Evolutionary conservation across 2,888 invertebrate species (phyloP), one percentile per base, ranked within the genome.

Genomic region (Kryphioiulus occultus): DNA sequence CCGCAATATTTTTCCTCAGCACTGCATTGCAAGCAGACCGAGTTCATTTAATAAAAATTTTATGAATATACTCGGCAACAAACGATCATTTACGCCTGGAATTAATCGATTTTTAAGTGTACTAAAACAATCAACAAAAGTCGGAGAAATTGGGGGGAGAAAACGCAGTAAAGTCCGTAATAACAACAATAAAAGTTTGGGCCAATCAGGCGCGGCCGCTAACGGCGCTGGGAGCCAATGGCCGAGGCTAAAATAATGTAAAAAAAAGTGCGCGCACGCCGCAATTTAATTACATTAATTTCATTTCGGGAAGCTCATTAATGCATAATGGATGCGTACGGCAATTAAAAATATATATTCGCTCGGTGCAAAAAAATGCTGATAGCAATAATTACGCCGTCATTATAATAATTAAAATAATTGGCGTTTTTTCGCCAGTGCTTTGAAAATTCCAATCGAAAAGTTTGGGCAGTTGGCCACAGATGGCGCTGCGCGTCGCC

Each of bases 61-160:
- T 85, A 85, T 85, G 85, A 85, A 85, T 85, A 39, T 85, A 78
- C 85, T 85, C 44, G 39, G 85, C 44, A 42, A 26, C 85, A 85
- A 85, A 85, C 85, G 85, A 85, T 85, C 85, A 85, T 85, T 85
- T 85, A 85, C 85, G 85, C 85, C 85, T 85, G 85, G 85, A 85
- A 85, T 85, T 85, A 85, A 85, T 85, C 85, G 85, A 85, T 85
- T 85, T 85, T 85, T 85, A 85, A 85, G 85, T 85, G 85, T 44
- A 44, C 85, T 85, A 85, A 85, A 85, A 85, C 85, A 85, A 85
- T 85, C 85, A 85, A 42, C 85, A 26, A 85, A 85, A 85, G 44
- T 39, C 44, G 42, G n/a, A 84, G 84, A 32, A 68, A 26, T 68
- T 26, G 59, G 78, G 78, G 78, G 78, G 78, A 30, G 68, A 68